Percentiles rank a stretch among this genome's conserved stretches.
Evolutionary conservation across 2,113 vertebrate genomes (phyloP).

Genomic region (Pollimyrus isidori): DNA sequence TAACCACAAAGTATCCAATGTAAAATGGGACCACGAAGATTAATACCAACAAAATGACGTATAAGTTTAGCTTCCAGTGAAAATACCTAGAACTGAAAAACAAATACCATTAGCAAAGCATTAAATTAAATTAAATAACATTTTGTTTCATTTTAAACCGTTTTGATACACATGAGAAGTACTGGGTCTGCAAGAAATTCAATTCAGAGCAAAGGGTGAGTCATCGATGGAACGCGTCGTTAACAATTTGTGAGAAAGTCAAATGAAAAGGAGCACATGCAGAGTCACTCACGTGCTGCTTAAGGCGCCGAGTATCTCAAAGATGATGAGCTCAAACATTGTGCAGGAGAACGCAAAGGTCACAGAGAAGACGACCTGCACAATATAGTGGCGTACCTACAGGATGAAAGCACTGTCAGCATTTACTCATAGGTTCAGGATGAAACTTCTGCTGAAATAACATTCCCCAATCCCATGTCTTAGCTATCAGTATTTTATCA

Average conservation of each 20-base stretch:
- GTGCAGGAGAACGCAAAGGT: conserved; percentile 98
- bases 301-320: conserved; percentile 92
- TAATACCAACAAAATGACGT: conserved; percentile 87
- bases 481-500: background rate
- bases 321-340: conserved; percentile 99
- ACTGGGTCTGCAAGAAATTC: background rate
- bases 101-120: background rate
- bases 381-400: conserved; percentile 88
- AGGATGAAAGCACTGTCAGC: conserved; percentile 7
- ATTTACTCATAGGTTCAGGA: background rate
- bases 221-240: background rate
- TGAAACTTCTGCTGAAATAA: background rate
- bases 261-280: background rate
- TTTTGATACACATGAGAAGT: background rate
- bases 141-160: background rate
- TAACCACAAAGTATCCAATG: conserved; percentile 95
- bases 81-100: conserved; percentile 87
- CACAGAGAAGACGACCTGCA: conserved; percentile 95
- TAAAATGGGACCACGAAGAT: conserved; percentile 98
- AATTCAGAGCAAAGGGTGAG: background rate
- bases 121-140: background rate
- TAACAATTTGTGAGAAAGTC: background rate
- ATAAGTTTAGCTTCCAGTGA: conserved; percentile 97
- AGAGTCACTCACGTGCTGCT: conserved; percentile 74
- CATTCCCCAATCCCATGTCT: background rate